Evolutionary conservation across 2,888 invertebrate species (phyloP).

Genomic region (Aphidoletes aphidimyza): DNA sequence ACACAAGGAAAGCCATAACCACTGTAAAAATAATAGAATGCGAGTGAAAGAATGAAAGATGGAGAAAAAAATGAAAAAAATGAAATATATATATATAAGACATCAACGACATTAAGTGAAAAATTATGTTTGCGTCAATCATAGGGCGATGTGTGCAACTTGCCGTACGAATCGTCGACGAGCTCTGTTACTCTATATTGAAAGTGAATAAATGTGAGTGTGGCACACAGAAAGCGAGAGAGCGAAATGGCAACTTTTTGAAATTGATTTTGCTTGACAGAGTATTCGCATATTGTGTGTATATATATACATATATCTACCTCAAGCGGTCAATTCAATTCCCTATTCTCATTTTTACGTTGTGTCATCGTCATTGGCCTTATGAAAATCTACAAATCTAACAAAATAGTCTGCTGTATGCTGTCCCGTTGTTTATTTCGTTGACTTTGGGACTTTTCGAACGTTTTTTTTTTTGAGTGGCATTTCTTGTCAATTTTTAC

Average conservation of each 20-base stretch:
- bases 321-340: conserved; percentile 50
- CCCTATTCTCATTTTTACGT: conserved; percentile 36
- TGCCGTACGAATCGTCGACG: neutral
- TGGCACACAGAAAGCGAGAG: too few species aligned
- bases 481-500: conserved; percentile 42
- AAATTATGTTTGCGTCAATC: conserved; percentile 53
- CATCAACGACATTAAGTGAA: conserved; percentile 38
- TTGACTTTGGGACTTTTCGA: neutral
- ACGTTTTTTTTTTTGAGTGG: conserved; percentile 22
- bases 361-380: conserved; percentile 2
- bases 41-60: neutral
- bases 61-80: neutral
- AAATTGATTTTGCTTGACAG: conserved; percentile 22
- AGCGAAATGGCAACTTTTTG: conserved; percentile 6
- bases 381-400: neutral
- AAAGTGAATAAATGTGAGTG: too few species aligned
- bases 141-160: neutral
- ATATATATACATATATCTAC: too few species aligned
- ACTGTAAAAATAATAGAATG: neutral
- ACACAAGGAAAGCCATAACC: neutral
- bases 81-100: too few species aligned
- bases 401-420: neutral
- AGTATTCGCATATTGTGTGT: neutral
- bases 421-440: neutral
- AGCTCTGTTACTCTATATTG: neutral